Base-by-base conservation (phyloP, 2,797 vertebrate genomes). In the Lophura swinhoii region DNA sequence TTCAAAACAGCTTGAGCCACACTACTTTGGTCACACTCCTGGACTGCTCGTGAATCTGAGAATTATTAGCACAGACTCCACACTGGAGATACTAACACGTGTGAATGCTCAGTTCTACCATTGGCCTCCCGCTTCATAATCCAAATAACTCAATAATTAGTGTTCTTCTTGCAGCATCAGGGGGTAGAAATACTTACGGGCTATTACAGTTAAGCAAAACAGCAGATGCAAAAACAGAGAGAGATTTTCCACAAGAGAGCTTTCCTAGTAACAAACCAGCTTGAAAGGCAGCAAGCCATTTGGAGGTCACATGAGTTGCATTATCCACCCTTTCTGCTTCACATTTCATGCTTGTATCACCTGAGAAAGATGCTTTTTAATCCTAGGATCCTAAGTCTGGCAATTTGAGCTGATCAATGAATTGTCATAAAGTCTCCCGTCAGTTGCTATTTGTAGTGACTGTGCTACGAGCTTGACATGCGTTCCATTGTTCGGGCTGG, bases 391-490 rank as follows among this genome's bases (percentile, higher is more conserved):
- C 56, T 11, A 51, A 96, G 56, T 93, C 90, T 94, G 95, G 95
- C 92, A 96, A 56, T 90, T 96, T 95, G 93, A 96, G 95, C 93
- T 96, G 84, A 84, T 97, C 98, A 97, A 95, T 97, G 97, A 97
- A 97, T 97, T 98, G 97, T 95, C 97, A 91, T 97, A 96, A 97
- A 97, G 95, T 94, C 95, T 87, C 92, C 95, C 94, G 73, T 98
- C 97, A 97, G 96, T 95, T 96, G 91, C 91, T 87, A 94, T 98
- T 97, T 97, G 95, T 94, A 97, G 95, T 48, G 92, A 92, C 39
- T 87, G 74, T 9, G 1, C 81, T 85, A 72, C 26, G n/a, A 90
- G 60, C 49, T 92, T 85, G 79, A 94, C 95, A 81, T 96, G 94
- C 72, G 18, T 77, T 95, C 94, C 92, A 95, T 90, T 93, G 60